Percentiles rank a stretch among this genome's conserved stretches.
Conservation (phyloP, 2,113 vertebrate species). For the cat (Felis catus) region DNA sequence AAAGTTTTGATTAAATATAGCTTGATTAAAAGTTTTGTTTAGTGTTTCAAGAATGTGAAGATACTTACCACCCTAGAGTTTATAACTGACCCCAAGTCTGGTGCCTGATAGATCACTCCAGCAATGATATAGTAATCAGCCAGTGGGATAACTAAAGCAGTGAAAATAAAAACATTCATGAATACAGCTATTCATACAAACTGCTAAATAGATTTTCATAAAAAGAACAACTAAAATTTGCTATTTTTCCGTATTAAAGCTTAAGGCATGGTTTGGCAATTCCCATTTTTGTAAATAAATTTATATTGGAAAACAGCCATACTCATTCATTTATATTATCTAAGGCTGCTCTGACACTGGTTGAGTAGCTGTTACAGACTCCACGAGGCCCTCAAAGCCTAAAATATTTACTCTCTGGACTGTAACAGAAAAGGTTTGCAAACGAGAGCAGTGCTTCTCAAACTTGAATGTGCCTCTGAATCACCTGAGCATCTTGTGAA, state of each 20-base stretch:
- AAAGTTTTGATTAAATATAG: no score
- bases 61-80: constrained; percentile 95
- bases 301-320: background rate
- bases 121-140: constrained; percentile 99
- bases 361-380: background rate
- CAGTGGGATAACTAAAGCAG: constrained; percentile 89
- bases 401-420: background rate
- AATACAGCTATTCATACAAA: background rate
- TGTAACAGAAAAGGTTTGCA: background rate
- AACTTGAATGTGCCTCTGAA: background rate
- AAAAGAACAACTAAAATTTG: constrained; percentile 4
- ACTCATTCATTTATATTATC: background rate
- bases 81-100: constrained; percentile 97
- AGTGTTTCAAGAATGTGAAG: constrained; percentile 34
- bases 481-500: background rate
- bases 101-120: constrained; percentile 98
- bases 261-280: background rate
- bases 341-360: background rate
- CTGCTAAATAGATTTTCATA: background rate
- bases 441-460: background rate
- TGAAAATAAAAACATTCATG: background rate
- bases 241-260: background rate
- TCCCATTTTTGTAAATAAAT: constrained; percentile 1
- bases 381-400: background rate
- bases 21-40: constrained; percentile 7